Conservation (phyloP, 2,113 vertebrate genomes). For the Felis catus region F.catus_Fca126_mat1.0 CM031423.1:49306501-49307000, state of each 20-base stretch:
- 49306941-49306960: neutral
- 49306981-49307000: neutral
- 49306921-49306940: no score
- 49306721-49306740: neutral
- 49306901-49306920: no score
- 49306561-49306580: neutral
- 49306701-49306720: neutral
- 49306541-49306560: neutral
- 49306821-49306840: no score
- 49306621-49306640: neutral
- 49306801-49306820: neutral
- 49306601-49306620: neutral
- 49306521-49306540: neutral
- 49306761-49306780: neutral
- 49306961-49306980: neutral
- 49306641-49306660: neutral
- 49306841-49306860: no score
- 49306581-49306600: neutral
- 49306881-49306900: no score
- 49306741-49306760: neutral
- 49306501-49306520: neutral
- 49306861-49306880: no score
- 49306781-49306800: neutral
- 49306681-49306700: neutral
- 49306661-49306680: neutral